phyloP scores from a whole-genome alignment of 2,797 vertebrate genomes.

The Ibycter americanus region DNA sequence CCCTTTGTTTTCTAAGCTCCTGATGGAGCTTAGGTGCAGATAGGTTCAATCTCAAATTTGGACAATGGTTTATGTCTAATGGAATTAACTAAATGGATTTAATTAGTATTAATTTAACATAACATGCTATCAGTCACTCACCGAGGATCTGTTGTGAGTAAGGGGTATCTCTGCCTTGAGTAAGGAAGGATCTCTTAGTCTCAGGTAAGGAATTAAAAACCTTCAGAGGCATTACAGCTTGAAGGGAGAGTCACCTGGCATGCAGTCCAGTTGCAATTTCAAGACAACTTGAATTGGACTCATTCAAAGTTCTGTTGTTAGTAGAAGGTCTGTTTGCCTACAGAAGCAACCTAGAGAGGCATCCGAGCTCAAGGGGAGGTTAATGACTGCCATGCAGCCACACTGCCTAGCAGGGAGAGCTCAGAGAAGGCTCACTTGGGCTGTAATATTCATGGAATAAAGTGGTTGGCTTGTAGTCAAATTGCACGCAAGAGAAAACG shows the following conservation, averaged over 20 bases:
- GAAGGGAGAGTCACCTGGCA: neutral
- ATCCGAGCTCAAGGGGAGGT: neutral
- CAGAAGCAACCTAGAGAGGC: neutral
- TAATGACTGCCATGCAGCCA: neutral
- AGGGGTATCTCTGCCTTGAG: neutral
- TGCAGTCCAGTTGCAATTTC: neutral
- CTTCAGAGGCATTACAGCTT: neutral
- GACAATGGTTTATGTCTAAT: too few species aligned
- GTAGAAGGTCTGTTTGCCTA: neutral
- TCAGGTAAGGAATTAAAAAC: neutral
- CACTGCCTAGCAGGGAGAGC: neutral
- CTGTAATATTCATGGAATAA: neutral
- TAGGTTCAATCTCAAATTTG: too few species aligned
- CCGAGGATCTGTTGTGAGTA: neutral
- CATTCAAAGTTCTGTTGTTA: neutral
- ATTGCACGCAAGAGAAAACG: neutral
- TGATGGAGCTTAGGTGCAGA: neutral
- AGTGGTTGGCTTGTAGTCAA: neutral
- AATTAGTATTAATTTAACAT: too few species aligned
- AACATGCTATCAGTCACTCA: too few species aligned
- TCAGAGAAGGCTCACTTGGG: neutral
- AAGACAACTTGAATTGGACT: neutral
- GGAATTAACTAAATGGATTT: too few species aligned
- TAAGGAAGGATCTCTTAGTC: neutral
- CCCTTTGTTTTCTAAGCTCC: neutral